Percentiles rank a stretch among this genome's conserved stretches.
These are phyloP conservation scores for Poeciliopsis prolifica DNA, from an alignment of 2,113 vertebrate genomes.

Conservation along the genomic window DNA sequence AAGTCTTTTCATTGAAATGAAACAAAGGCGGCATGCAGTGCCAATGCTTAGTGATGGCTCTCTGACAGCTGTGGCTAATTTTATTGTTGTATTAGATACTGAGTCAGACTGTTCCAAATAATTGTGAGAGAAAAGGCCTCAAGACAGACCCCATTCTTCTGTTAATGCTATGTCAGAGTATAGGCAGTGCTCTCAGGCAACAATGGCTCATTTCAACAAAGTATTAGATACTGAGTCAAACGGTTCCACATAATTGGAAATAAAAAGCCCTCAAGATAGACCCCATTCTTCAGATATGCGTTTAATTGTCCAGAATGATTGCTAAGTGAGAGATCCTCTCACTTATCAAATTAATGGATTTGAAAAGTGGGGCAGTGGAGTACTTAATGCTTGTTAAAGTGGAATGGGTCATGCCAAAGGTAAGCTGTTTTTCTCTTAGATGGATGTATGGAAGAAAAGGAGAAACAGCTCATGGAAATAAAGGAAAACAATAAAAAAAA, in stretches of 20 bases:
- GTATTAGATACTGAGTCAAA: slow-evolving; percentile 62
- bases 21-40: background rate
- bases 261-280: slow-evolving; percentile 67
- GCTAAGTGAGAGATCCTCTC: slow-evolving; percentile 72
- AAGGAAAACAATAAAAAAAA: slow-evolving; percentile 12
- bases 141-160: slow-evolving; percentile 62
- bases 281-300: slow-evolving; percentile 66
- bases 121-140: slow-evolving; percentile 70
- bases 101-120: slow-evolving; percentile 64
- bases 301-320: slow-evolving; percentile 80
- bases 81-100: slow-evolving; percentile 45
- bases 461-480: slow-evolving; percentile 37
- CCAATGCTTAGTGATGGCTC: background rate
- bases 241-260: slow-evolving; percentile 70
- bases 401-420: slow-evolving; percentile 68
- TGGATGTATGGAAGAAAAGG: slow-evolving; percentile 33
- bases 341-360: slow-evolving; percentile 78
- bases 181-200: slow-evolving; percentile 21
- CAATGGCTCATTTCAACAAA: slow-evolving; percentile 57
- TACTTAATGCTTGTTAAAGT: slow-evolving; percentile 71
- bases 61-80: slow-evolving; percentile 51
- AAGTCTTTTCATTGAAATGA: background rate
- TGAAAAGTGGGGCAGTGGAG: slow-evolving; percentile 63
- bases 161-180: slow-evolving; percentile 17
- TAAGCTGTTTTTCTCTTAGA: slow-evolving; percentile 75